Conservation (phyloP, 53 echinoderm and acorn worm species). For the Hippasteria phrygiana region DNA sequence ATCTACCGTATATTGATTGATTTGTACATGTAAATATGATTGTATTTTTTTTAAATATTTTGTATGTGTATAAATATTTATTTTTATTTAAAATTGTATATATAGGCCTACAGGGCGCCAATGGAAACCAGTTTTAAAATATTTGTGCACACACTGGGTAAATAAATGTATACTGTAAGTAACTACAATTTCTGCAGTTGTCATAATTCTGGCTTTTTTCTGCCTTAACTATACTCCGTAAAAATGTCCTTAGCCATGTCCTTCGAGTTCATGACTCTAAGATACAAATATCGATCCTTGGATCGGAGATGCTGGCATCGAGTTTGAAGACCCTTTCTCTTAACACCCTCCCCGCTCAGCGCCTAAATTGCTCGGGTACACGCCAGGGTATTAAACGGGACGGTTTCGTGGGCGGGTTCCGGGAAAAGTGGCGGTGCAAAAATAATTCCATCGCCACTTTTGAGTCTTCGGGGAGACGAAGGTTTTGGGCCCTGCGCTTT, state of each 20-base stretch:
- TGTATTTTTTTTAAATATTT: too few species aligned
- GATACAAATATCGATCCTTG: background rate
- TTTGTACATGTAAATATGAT: too few species aligned
- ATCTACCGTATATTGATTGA: too few species aligned
- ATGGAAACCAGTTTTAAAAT: too few species aligned
- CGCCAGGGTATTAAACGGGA: background rate
- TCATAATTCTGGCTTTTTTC: too few species aligned
- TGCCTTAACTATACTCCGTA: too few species aligned
- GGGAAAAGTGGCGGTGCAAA: background rate
- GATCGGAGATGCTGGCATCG: background rate
- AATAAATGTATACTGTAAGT: too few species aligned
- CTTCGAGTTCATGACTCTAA: background rate
- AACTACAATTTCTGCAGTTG: too few species aligned
- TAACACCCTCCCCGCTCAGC: background rate
- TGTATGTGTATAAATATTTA: too few species aligned
- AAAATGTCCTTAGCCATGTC: background rate
- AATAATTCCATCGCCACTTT: conserved; percentile 2
- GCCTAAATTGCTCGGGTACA: background rate
- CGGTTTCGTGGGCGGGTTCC: conserved; percentile 36
- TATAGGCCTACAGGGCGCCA: too few species aligned
- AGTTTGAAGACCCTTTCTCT: background rate
- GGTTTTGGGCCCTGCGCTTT: conserved; percentile 13
- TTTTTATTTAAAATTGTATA: too few species aligned
- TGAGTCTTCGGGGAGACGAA: conserved; percentile 23
- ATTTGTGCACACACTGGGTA: too few species aligned